phyloP scores from a whole-genome alignment of 2,888 invertebrate species.

The Pseudococcus viburni region DNA sequence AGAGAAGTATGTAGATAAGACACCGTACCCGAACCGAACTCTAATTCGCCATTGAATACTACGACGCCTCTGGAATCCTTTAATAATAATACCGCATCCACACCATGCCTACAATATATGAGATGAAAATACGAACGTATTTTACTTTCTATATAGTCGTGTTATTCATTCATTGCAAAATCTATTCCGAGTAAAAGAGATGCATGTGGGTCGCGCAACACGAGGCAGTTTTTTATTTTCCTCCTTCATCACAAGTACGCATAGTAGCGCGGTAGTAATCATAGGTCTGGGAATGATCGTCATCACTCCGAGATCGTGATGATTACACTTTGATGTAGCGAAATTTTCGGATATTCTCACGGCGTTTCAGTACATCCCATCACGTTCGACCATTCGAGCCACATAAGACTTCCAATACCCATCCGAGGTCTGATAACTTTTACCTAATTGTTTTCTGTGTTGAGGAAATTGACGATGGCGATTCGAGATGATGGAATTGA shows the following conservation, averaged over 20 bases:
- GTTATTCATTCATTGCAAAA: slow-evolving; percentile 59
- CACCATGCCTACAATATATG: not conserved
- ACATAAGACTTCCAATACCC: not conserved
- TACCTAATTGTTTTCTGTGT: not conserved
- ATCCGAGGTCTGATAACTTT: not conserved
- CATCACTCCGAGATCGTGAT: slow-evolving; percentile 31
- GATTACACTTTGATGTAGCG: slow-evolving; percentile 22
- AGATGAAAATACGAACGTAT: slow-evolving; percentile 38
- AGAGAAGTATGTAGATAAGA: not conserved
- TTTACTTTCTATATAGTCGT: slow-evolving; percentile 58
- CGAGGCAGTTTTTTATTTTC: slow-evolving; percentile 16
- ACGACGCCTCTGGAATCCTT: not conserved
- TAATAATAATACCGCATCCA: not conserved
- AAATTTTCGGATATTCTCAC: slow-evolving; percentile 46
- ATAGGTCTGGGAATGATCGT: slow-evolving; percentile 34
- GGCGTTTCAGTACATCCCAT: not conserved
- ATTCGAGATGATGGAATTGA: not conserved
- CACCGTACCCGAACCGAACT: not conserved
- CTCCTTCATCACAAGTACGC: not conserved
- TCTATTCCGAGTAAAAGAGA: slow-evolving; percentile 36
- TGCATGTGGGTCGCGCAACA: slow-evolving; percentile 32
- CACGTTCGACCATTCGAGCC: not conserved
- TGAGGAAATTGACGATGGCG: not conserved
- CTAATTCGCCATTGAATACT: slow-evolving; percentile 27
- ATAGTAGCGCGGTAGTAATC: slow-evolving; percentile 33